These are phyloP conservation scores for Eumaeus atala DNA, from an alignment of 1,140 invertebrate species.

Conservation along the genomic window DNA sequence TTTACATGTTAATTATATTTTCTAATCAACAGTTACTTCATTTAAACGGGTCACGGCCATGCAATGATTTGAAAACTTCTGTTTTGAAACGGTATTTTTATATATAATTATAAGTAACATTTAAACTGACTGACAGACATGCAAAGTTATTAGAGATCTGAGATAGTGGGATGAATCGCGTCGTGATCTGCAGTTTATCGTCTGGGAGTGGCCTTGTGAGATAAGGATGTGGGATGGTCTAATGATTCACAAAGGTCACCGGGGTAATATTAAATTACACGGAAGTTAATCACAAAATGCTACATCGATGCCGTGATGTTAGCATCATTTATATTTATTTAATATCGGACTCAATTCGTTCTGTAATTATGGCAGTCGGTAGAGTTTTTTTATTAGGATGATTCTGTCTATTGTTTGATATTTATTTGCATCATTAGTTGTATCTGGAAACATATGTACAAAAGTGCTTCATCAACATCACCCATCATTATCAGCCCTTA, in stretches of 20 bases:
- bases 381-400: too few species aligned
- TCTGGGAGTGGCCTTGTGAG: conserved; percentile 27
- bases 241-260: conserved; percentile 38
- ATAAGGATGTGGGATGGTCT: conserved; percentile 42
- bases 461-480: too few species aligned
- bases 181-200: conserved; percentile 3
- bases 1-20: conserved; percentile 5
- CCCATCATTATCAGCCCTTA: too few species aligned
- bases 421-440: too few species aligned
- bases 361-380: too few species aligned
- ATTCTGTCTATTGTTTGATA: too few species aligned
- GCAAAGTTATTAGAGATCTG: conserved; percentile 4
- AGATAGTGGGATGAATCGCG: neutral
- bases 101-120: neutral
- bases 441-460: too few species aligned
- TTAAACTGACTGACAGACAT: conserved; percentile 6
- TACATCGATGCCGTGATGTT: conserved; percentile 19
- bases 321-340: neutral
- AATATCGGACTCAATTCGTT: too few species aligned
- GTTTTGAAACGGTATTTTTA: neutral
- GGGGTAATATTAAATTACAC: conserved; percentile 41
- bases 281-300: conserved; percentile 36
- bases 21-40: neutral
- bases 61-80: neutral
- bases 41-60: neutral